A percentile compares a stretch with the other conserved stretches of the same genome.
phyloP scores from a whole-genome alignment of 2,797 vertebrate species.

The Melanotaenia nigrans region DNA sequence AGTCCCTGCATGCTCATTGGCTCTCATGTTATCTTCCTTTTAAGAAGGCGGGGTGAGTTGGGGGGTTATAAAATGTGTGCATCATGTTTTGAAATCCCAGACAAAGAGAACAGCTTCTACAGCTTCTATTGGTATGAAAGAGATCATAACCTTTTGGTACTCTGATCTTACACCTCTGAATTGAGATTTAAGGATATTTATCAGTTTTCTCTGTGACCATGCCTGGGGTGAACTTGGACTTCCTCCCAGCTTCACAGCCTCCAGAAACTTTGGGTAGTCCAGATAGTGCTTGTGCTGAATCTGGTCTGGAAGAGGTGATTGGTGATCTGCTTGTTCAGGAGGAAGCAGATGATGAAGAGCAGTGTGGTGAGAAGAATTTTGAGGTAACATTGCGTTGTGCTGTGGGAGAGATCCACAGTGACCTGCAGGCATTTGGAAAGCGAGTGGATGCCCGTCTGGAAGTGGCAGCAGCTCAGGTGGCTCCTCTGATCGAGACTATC shows the following conservation, averaged over 20 bases:
- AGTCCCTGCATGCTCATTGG: slow-evolving; percentile 78
- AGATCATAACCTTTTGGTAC: slow-evolving; percentile 3
- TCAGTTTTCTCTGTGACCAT: slow-evolving; percentile 53
- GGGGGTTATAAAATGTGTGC: slow-evolving; percentile 71
- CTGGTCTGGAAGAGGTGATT: slow-evolving; percentile 70
- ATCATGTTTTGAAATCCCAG: slow-evolving; percentile 46
- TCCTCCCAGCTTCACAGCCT: slow-evolving; percentile 58
- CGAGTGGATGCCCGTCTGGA: slow-evolving; percentile 81
- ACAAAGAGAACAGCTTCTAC: slow-evolving; percentile 18
- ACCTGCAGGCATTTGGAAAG: slow-evolving; percentile 83
- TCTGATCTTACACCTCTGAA: background rate
- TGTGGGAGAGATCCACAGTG: slow-evolving; percentile 82
- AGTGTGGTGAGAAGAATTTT: slow-evolving; percentile 61
- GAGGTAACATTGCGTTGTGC: slow-evolving; percentile 75
- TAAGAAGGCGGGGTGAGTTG: slow-evolving; percentile 60
- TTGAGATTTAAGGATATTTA: slow-evolving; percentile 18
- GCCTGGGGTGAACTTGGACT: slow-evolving; percentile 81
- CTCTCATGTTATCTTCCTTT: slow-evolving; percentile 46
- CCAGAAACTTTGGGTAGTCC: slow-evolving; percentile 52
- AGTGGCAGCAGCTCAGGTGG: slow-evolving; percentile 67
- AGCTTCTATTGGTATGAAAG: slow-evolving; percentile 10
- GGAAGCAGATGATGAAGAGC: slow-evolving; percentile 52
- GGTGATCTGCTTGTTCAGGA: slow-evolving; percentile 76
- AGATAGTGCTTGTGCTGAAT: slow-evolving; percentile 63
- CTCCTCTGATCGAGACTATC: slow-evolving; percentile 75